phyloP scores from a whole-genome alignment of 1,140 invertebrate genomes.

The Bombus turneri region DNA sequence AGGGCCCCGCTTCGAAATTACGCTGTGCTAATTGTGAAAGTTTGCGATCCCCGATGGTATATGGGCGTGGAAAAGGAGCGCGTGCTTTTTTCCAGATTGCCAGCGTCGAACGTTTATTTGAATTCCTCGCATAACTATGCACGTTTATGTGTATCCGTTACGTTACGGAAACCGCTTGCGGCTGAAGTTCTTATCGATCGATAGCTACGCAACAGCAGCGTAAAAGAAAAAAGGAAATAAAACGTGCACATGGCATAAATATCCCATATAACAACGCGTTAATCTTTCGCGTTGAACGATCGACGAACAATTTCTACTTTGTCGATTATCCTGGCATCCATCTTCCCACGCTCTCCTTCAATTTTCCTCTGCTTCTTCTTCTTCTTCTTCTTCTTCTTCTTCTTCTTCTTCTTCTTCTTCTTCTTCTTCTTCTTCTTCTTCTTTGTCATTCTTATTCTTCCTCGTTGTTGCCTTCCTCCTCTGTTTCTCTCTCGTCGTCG shows the following conservation, averaged over 20 bases:
- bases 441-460: neutral
- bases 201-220: neutral
- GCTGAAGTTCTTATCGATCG: constrained; percentile 34
- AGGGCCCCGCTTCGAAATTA: neutral
- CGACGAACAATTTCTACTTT: constrained; percentile 30
- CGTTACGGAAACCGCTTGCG: neutral
- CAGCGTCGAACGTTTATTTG: constrained; percentile 23
- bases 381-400: neutral
- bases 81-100: constrained; percentile 2
- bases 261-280: neutral
- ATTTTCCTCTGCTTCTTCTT: neutral
- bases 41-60: constrained; percentile 5
- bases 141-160: constrained; percentile 13
- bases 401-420: neutral
- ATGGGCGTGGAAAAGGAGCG: neutral
- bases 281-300: constrained; percentile 29
- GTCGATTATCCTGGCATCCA: constrained; percentile 37
- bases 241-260: neutral
- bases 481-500: constrained; percentile 19
- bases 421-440: neutral
- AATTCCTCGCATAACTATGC: constrained; percentile 36
- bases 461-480: constrained; percentile 24
- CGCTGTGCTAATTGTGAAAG: constrained; percentile 22
- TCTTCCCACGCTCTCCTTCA: constrained; percentile 7
- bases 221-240: neutral